A percentile compares a stretch with the other conserved stretches of the same genome.
Evolutionary conservation across 2,888 invertebrate species (phyloP).

Genomic region (Baccha elongata): DNA sequence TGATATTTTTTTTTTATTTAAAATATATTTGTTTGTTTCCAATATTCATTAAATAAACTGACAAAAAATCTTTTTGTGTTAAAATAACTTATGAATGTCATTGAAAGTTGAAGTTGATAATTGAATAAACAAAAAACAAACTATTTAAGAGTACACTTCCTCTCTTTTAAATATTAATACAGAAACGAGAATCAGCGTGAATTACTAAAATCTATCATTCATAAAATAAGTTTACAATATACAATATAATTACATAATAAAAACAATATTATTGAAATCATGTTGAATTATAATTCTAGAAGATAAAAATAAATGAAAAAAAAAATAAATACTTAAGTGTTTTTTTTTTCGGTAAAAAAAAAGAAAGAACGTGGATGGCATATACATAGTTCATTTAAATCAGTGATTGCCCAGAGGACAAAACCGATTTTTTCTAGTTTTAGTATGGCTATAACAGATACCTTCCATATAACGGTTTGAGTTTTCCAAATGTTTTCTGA

Average conservation of each 20-base stretch:
- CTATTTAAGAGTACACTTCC: constrained; percentile 47
- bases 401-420: too few species aligned
- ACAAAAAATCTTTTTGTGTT: constrained; percentile 24
- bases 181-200: constrained; percentile 40
- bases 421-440: too few species aligned
- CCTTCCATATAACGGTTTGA: too few species aligned
- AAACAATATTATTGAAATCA: constrained; percentile 66
- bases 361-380: background rate
- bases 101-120: constrained; percentile 37
- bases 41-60: constrained; percentile 13
- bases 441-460: too few species aligned
- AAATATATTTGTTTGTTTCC: constrained; percentile 11
- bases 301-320: constrained; percentile 61
- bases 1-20: constrained; percentile 16
- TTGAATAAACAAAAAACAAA: constrained; percentile 18
- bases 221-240: constrained; percentile 63
- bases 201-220: constrained; percentile 63
- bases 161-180: constrained; percentile 38
- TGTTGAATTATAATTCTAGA: constrained; percentile 72
- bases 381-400: too few species aligned
- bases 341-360: background rate
- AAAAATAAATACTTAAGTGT: constrained; percentile 22
- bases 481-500: too few species aligned
- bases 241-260: constrained; percentile 53
- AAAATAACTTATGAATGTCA: constrained; percentile 41